These are phyloP conservation scores for Cheilosia vernalis DNA, from an alignment of 2,888 invertebrate genomes.

Conservation along the genomic window DNA sequence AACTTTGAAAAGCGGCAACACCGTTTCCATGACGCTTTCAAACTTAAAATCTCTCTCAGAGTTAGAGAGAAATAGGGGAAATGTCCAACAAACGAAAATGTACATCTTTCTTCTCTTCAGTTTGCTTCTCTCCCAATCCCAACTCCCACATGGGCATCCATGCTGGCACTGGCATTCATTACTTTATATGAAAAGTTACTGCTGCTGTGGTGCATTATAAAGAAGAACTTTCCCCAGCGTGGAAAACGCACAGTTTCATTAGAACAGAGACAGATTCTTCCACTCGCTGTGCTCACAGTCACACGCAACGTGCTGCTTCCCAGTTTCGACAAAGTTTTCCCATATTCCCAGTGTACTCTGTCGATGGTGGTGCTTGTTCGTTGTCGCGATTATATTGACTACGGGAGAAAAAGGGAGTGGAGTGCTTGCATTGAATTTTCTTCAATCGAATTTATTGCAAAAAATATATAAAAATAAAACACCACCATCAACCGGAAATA, in stretches of 20 bases:
- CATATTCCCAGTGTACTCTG: constrained; percentile 62
- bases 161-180: constrained; percentile 26
- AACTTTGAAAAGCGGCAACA: constrained; percentile 41
- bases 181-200: constrained; percentile 13
- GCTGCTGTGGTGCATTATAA: constrained; percentile 50
- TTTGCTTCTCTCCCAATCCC: too few relatives aligned
- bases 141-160: constrained; percentile 19
- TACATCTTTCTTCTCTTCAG: constrained; percentile 37
- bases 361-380: constrained; percentile 54
- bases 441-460: not conserved
- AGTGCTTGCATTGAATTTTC: constrained; percentile 27
- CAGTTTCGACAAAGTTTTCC: constrained; percentile 36
- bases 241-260: constrained; percentile 46
- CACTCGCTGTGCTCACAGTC: constrained; percentile 30
- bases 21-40: constrained; percentile 39
- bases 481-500: not conserved
- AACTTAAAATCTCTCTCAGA: constrained; percentile 2
- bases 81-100: not conserved
- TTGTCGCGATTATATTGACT: constrained; percentile 44
- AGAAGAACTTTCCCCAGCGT: constrained; percentile 35
- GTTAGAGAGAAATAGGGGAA: constrained; percentile 28
- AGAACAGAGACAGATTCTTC: constrained; percentile 30
- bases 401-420: constrained; percentile 66
- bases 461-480: not conserved
- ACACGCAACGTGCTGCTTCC: constrained; percentile 53